phyloP scores from a whole-genome alignment of 2,888 invertebrate species.

The Pterostichus niger region DNA sequence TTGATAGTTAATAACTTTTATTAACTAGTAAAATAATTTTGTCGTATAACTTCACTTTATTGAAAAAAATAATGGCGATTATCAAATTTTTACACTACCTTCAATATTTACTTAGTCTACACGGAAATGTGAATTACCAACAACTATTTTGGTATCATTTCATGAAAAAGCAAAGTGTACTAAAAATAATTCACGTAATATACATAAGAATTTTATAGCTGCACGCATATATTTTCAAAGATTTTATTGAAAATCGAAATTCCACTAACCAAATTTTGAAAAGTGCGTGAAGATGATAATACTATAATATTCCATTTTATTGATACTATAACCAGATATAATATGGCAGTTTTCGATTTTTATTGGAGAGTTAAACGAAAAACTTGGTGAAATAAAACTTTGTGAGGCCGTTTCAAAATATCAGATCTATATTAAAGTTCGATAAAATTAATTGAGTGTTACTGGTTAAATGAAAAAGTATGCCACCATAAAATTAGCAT shows the following conservation, averaged over 20 bases:
- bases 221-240: neutral
- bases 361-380: slow-evolving; percentile 11
- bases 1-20: too few species aligned
- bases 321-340: slow-evolving; percentile 28
- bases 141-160: too few species aligned
- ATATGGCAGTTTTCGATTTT: slow-evolving; percentile 31
- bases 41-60: too few species aligned
- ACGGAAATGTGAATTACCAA: too few species aligned
- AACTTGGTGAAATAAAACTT: slow-evolving; percentile 10
- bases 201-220: too few species aligned
- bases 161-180: too few species aligned
- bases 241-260: slow-evolving; percentile 16
- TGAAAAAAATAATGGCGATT: too few species aligned
- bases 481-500: slow-evolving; percentile 41
- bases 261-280: slow-evolving; percentile 8
- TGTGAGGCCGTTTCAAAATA: slow-evolving; percentile 29
- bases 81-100: too few species aligned
- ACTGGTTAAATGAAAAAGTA: slow-evolving; percentile 20
- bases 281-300: slow-evolving; percentile 19
- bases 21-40: too few species aligned
- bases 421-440: slow-evolving; percentile 3
- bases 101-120: too few species aligned
- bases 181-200: too few species aligned
- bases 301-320: slow-evolving; percentile 10
- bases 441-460: slow-evolving; percentile 17